A percentile compares a stretch with the other conserved stretches of the same genome.
These are phyloP conservation scores for Oxytorus armatus DNA, from an alignment of 2,888 invertebrate genomes.

Conservation along the genomic window DNA sequence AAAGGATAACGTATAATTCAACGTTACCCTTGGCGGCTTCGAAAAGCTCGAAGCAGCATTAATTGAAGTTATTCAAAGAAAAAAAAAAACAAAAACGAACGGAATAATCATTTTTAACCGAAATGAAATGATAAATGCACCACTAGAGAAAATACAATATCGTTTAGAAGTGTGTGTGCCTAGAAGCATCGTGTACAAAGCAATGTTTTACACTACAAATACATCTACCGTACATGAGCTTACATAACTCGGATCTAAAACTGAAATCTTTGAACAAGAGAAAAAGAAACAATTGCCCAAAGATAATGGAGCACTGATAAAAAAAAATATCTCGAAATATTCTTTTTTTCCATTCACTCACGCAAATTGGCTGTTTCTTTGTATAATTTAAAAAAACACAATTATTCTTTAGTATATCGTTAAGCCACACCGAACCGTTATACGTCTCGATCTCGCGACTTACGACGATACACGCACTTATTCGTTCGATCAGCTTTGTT, in stretches of 20 bases:
- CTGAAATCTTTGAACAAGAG: background rate
- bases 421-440: slow-evolving; percentile 58
- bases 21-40: too few relatives aligned
- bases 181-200: slow-evolving; percentile 63
- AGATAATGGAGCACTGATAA: slow-evolving; percentile 8
- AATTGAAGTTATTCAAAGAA: too few relatives aligned
- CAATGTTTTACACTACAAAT: slow-evolving; percentile 59
- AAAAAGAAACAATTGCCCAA: slow-evolving; percentile 2
- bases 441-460: slow-evolving; percentile 33
- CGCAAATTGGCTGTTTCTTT: slow-evolving; percentile 7
- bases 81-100: too few relatives aligned
- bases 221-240: slow-evolving; percentile 49
- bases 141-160: slow-evolving; percentile 35
- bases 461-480: slow-evolving; percentile 40
- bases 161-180: slow-evolving; percentile 51
- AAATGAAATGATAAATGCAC: slow-evolving; percentile 42
- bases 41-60: too few relatives aligned
- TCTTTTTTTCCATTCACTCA: background rate
- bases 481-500: slow-evolving; percentile 51
- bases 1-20: background rate
- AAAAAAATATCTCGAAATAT: slow-evolving; percentile 31
- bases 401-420: slow-evolving; percentile 27
- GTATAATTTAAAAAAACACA: too few relatives aligned
- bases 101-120: background rate
- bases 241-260: slow-evolving; percentile 18